Evolutionary conservation across 2,888 invertebrate genomes (phyloP).

Genomic region (Torymus auratus): DNA sequence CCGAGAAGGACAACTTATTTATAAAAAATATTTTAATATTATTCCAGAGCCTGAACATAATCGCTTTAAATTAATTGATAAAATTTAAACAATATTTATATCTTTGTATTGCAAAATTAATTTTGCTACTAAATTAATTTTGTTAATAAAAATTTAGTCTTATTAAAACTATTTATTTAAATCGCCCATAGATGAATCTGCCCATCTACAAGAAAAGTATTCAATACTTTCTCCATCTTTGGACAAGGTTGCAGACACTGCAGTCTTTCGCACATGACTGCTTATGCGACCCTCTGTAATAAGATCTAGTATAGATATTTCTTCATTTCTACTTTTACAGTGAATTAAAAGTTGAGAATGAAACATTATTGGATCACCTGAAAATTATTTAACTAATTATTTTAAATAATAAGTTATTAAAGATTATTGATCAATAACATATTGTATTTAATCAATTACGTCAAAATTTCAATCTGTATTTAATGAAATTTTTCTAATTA

Average conservation of each 20-base stretch:
- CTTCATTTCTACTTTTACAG: conserved; percentile 79
- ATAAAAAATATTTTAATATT: conserved; percentile 92
- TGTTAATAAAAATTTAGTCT: conserved; percentile 50
- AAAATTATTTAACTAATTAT: conserved; percentile 63
- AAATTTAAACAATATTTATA: conserved; percentile 78
- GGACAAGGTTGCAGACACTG: conserved; percentile 70
- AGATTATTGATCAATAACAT: neutral
- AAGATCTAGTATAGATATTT: conserved; percentile 69
- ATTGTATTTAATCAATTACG: too few species aligned
- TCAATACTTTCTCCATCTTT: conserved; percentile 64
- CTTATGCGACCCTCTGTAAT: conserved; percentile 70
- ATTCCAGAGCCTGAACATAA: conserved; percentile 87
- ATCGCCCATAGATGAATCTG: conserved; percentile 65
- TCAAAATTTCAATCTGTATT: too few species aligned
- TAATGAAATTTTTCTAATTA: too few species aligned
- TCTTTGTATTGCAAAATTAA: conserved; percentile 27
- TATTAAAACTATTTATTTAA: conserved; percentile 46
- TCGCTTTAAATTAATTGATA: conserved; percentile 86
- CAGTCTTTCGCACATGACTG: conserved; percentile 72
- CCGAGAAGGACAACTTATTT: conserved; percentile 82
- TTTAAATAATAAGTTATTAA: conserved; percentile 42
- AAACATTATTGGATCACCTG: conserved; percentile 88
- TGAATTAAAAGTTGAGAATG: conserved; percentile 88
- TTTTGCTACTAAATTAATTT: conserved; percentile 23
- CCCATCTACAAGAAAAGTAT: conserved; percentile 74